Evolutionary conservation across 2,888 invertebrate genomes (phyloP), one percentile per base, ranked within the genome.

Genomic region (Dioctria linearis): DNA sequence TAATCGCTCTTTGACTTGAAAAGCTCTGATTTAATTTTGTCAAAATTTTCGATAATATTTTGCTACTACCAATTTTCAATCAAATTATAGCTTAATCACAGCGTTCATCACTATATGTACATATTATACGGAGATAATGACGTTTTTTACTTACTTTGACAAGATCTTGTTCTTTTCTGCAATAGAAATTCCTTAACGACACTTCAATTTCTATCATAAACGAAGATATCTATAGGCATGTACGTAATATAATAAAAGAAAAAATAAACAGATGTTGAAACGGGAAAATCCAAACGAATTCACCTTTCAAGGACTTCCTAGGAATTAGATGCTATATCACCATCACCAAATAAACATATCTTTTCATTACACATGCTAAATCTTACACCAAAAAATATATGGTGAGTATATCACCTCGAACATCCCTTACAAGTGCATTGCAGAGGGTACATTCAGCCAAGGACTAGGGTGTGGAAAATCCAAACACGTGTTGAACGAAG

Each of bases 221-320:
- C 46, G 46, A 46, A 25, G 25, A 25, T 25, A n/a, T n/a, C n/a
- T n/a, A 25, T 25, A 25, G 25, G 25, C 25, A 25, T 25, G 25
- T 46, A 8, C 46, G 46, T 8, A 46, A 46, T 25, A 25, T 46
- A 46, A 46, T 13, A 13, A 57, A 13, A 57, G 11, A 57, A 57
- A n/a, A 57, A 8, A 5, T 57, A 57, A 57, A 11, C 71, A 71
- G 71, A 71, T 71, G 71, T 54, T 25, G 51, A 71, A 37, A 51
- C 39, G 51, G 71, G 71, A 71, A 67, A 71, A 54, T 54, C 71
- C 71, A 71, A 71, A 54, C 49, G 39, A 51, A 71, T 54, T 51
- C 71, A 54, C 71, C 54, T 71, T 54, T 54, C 71, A 71, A 37
- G 71, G 71, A 71, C 51, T 71, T 71, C 71, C 71, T 71, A 49